Evolutionary conservation across 2,797 vertebrate genomes (phyloP).

Genomic region (Lates japonicus): DNA sequence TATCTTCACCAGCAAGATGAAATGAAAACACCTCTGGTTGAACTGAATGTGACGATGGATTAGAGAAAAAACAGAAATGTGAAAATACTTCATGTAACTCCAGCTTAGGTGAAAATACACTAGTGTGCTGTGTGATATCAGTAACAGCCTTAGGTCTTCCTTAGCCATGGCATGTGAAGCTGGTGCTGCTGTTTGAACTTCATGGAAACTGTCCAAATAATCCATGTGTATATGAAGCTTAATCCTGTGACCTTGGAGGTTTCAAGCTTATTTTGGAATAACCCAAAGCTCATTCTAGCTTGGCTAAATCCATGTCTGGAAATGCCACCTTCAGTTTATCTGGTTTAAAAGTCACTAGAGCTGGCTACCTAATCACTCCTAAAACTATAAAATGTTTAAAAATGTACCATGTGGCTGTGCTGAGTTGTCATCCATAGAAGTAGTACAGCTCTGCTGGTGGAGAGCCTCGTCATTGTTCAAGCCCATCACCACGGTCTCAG

Average conservation of each 20-base stretch:
- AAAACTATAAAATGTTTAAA: neutral
- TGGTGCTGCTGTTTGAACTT: neutral
- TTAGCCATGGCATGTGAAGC: neutral
- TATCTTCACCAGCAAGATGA: too few relatives aligned
- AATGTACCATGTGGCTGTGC: slow-evolving; percentile 73
- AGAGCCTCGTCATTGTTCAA: slow-evolving; percentile 87
- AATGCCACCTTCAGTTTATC: neutral
- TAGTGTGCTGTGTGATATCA: too few relatives aligned
- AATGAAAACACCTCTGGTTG: too few relatives aligned
- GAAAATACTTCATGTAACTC: too few relatives aligned
- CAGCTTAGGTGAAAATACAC: too few relatives aligned
- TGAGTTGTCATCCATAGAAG: slow-evolving; percentile 79
- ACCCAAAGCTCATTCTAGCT: too few relatives aligned
- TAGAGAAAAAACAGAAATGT: too few relatives aligned
- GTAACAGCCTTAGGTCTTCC: too few relatives aligned
- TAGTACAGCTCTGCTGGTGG: slow-evolving; percentile 83
- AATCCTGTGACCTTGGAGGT: too few relatives aligned
- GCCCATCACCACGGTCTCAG: slow-evolving; percentile 82
- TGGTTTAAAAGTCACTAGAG: neutral
- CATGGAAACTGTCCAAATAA: neutral
- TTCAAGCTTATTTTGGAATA: too few relatives aligned
- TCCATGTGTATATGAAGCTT: too few relatives aligned
- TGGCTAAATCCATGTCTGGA: neutral
- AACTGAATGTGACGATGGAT: too few relatives aligned
- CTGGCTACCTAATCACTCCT: neutral